Conservation (phyloP, 1,140 invertebrate species). For the Leptinotarsa lineolata region DNA sequence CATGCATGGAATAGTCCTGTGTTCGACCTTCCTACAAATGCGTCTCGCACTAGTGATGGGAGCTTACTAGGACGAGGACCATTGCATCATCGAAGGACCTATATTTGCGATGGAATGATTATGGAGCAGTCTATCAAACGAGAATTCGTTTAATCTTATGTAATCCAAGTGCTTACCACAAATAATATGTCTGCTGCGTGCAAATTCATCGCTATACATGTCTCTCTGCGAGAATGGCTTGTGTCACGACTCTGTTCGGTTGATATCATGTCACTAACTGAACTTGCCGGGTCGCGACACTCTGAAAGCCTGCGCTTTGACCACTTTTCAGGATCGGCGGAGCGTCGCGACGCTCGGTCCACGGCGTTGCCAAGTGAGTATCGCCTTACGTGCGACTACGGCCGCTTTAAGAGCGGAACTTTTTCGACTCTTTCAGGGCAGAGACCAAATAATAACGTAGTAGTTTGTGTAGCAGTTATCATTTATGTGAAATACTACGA, state of each 20-base stretch:
- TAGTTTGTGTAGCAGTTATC: too few relatives aligned
- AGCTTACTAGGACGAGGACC: too few relatives aligned
- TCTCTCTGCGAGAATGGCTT: constrained; percentile 46
- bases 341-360: constrained; percentile 11
- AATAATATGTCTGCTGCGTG: constrained; percentile 48
- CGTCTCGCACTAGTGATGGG: too few relatives aligned
- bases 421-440: too few relatives aligned
- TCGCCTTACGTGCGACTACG: background rate
- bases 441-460: too few relatives aligned
- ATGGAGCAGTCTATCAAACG: too few relatives aligned
- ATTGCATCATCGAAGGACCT: too few relatives aligned
- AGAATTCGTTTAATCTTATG: background rate
- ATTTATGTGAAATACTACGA: too few relatives aligned
- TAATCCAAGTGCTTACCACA: constrained; percentile 44
- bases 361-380: background rate
- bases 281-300: constrained; percentile 17
- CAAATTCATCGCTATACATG: constrained; percentile 54
- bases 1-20: too few relatives aligned
- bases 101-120: too few relatives aligned
- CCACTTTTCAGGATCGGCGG: background rate
- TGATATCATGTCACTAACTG: constrained; percentile 54
- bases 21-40: too few relatives aligned
- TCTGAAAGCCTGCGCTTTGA: constrained; percentile 8
- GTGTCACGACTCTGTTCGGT: constrained; percentile 41
- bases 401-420: background rate